Conservation (phyloP, 1,140 invertebrate species). For the Subanguina moxae region DNA sequence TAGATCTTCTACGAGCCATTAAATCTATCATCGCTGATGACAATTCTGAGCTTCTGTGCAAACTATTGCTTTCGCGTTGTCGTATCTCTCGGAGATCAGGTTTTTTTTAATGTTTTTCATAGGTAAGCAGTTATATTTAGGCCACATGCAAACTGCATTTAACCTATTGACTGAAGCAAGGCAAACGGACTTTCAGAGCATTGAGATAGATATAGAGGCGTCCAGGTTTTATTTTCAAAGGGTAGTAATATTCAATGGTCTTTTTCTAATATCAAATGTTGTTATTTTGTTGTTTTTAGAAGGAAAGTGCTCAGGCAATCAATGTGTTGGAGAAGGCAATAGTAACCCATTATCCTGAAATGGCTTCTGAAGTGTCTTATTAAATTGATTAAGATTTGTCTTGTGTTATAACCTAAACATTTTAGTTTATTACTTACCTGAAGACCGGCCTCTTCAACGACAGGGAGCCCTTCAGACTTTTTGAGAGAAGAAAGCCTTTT, state of each 20-base stretch:
- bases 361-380: background rate
- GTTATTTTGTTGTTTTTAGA: background rate
- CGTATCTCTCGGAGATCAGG: slow-evolving; percentile 10
- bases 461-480: background rate
- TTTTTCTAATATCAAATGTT: background rate
- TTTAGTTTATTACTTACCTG: background rate
- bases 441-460: background rate
- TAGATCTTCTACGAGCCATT: slow-evolving; percentile 1
- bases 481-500: slow-evolving; percentile 11
- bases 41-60: background rate
- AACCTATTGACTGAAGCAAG: slow-evolving; percentile 10
- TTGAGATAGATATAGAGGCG: slow-evolving; percentile 22
- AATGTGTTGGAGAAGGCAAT: slow-evolving; percentile 21
- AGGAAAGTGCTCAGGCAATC: slow-evolving; percentile 14
- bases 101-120: background rate
- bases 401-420: background rate
- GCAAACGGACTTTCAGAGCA: background rate
- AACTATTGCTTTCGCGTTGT: slow-evolving; percentile 6
- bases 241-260: background rate
- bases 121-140: background rate
- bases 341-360: slow-evolving; percentile 14
- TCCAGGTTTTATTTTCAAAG: slow-evolving; percentile 18
- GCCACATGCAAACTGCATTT: slow-evolving; percentile 7
- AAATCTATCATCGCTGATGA: background rate
- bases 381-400: background rate